A percentile compares a stretch with the other conserved stretches of the same genome.
Conservation (phyloP, 2,888 invertebrate genomes). For the Ditylenchus weischeri region DNA sequence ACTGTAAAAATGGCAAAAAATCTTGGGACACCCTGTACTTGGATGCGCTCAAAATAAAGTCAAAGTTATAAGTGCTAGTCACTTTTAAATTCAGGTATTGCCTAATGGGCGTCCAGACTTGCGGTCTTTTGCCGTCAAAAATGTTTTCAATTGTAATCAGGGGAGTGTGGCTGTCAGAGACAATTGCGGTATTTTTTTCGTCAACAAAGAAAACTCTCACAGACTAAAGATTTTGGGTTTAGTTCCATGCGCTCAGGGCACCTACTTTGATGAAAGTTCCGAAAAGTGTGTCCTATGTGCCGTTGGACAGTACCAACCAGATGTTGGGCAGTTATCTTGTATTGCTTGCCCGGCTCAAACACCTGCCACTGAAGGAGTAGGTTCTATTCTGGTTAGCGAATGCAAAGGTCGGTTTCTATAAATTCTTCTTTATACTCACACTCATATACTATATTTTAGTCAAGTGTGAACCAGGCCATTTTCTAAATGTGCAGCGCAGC, state of each 20-base stretch:
- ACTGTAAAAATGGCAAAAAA: too few species aligned
- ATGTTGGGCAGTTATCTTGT: constrained; percentile 43
- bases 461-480: constrained; percentile 55
- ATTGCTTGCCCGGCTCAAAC: constrained; percentile 77
- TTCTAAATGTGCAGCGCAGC: constrained; percentile 44
- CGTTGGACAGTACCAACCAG: constrained; percentile 58
- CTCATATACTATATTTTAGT: constrained; percentile 31
- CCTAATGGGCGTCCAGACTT: constrained; percentile 92
- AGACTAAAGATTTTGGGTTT: constrained; percentile 3
- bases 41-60: too few species aligned
- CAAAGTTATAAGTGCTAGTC: too few species aligned
- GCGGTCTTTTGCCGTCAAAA: constrained; percentile 78
- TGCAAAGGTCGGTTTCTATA: constrained; percentile 37
- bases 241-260: constrained; percentile 60
- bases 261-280: constrained; percentile 53
- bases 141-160: constrained; percentile 85
- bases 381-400: constrained; percentile 27
- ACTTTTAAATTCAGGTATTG: constrained; percentile 33
- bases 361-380: constrained; percentile 69
- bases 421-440: background rate
- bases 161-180: constrained; percentile 91
- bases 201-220: background rate
- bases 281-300: constrained; percentile 59
- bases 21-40: too few species aligned
- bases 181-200: constrained; percentile 72